Percentiles rank a stretch among this genome's conserved stretches.
These are phyloP conservation scores for Aspidoscelis tigris DNA, from an alignment of 2,113 vertebrate genomes.

Conservation along the genomic window DNA sequence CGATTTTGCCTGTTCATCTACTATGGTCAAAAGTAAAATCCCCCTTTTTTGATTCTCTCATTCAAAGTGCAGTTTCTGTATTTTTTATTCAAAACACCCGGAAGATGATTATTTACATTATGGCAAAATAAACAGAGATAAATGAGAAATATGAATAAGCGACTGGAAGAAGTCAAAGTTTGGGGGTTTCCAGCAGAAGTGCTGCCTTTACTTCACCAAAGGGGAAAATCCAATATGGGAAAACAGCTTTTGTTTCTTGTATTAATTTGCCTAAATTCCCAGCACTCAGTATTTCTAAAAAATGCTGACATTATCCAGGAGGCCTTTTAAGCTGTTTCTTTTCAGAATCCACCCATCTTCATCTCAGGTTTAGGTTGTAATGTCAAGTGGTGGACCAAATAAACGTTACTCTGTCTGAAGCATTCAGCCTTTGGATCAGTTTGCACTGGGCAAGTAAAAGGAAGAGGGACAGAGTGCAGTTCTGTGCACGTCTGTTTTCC, in stretches of 20 bases:
- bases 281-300: background rate
- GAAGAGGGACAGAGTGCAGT: too few species aligned
- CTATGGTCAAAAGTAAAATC: background rate
- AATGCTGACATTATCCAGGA: background rate
- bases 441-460: too few species aligned
- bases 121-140: background rate
- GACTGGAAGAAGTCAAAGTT: background rate
- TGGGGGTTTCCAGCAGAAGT: background rate
- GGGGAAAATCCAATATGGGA: background rate
- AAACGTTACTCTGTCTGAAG: too few species aligned
- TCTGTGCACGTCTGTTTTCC: too few species aligned
- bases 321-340: background rate
- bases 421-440: too few species aligned
- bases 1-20: constrained; percentile 1
- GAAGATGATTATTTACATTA: constrained; percentile 6
- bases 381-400: too few species aligned
- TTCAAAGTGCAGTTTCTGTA: background rate
- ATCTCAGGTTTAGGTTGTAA: background rate
- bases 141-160: background rate
- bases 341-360: background rate
- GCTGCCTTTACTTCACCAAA: background rate
- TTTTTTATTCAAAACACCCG: background rate
- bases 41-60: background rate
- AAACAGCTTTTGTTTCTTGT: background rate
- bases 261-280: background rate